These are phyloP conservation scores for Heliocidaris erythrogramma DNA, from an alignment of 35 echinoderm and acorn worm genomes.

Conservation along the genomic window DNA sequence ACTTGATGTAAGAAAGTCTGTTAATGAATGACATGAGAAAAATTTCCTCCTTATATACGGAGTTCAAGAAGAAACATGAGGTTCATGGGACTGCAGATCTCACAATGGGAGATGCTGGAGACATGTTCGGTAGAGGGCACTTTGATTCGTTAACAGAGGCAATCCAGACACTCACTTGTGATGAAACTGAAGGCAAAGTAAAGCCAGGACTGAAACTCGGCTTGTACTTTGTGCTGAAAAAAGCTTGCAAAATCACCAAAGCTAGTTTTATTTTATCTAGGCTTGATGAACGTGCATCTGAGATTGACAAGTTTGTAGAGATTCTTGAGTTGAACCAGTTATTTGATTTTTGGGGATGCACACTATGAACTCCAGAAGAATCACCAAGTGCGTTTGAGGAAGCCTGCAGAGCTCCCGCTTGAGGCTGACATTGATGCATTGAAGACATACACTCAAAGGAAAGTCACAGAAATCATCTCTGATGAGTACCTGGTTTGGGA, in stretches of 20 bases:
- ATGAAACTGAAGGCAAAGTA: conserved; percentile 12
- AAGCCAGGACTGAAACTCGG: conserved; percentile 34
- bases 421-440: conserved; percentile 29
- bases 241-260: conserved; percentile 44
- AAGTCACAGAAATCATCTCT: not conserved
- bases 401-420: conserved; percentile 21
- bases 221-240: conserved; percentile 35
- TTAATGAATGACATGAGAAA: conserved; percentile 21
- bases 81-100: not conserved
- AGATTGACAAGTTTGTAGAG: conserved; percentile 51
- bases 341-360: conserved; percentile 52
- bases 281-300: conserved; percentile 33
- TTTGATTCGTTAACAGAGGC: not conserved
- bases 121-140: conserved; percentile 36
- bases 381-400: conserved; percentile 16
- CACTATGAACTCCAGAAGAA: conserved; percentile 51
- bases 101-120: not conserved
- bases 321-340: conserved; percentile 35
- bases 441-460: not conserved
- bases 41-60: not conserved
- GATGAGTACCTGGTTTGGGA: conserved; percentile 39
- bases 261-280: conserved; percentile 25
- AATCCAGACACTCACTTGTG: not conserved
- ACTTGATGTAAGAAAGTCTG: no score
- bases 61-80: conserved; percentile 4